Evolutionary conservation across 2,797 vertebrate species (phyloP).

Genomic region (Lepilemur septentrionalis): DNA sequence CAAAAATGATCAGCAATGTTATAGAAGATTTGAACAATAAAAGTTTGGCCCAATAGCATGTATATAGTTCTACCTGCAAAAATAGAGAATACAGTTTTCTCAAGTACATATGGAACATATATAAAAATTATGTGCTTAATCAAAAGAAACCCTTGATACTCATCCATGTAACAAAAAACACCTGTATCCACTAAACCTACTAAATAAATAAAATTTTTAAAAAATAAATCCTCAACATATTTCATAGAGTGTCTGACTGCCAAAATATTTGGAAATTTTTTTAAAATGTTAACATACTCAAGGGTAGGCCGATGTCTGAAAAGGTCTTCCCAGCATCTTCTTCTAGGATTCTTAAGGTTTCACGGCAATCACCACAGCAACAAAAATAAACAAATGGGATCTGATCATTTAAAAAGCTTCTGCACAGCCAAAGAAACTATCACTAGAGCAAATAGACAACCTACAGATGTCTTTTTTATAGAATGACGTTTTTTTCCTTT

Average conservation of each 20-base stretch:
- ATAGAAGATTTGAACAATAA: not conserved
- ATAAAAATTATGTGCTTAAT: not conserved
- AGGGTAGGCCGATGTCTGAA: not conserved
- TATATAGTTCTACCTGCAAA: not conserved
- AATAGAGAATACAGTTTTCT: not conserved
- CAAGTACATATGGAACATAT: not conserved
- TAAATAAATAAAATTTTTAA: too few relatives aligned
- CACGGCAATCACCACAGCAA: too few relatives aligned
- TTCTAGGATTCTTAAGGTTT: too few relatives aligned
- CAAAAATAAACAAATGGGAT: too few relatives aligned
- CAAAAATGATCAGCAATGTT: not conserved
- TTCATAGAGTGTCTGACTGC: not conserved
- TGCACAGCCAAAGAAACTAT: too few relatives aligned
- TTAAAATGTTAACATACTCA: not conserved
- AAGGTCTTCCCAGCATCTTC: too few relatives aligned
- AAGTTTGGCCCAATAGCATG: not conserved
- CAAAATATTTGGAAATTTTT: not conserved
- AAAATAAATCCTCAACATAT: not conserved
- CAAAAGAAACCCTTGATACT: not conserved
- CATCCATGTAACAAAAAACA: too few relatives aligned
- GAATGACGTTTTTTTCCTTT: too few relatives aligned
- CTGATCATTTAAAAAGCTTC: too few relatives aligned
- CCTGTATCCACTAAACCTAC: too few relatives aligned
- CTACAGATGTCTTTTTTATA: too few relatives aligned
- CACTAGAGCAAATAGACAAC: too few relatives aligned